These are phyloP conservation scores for Elegia similella DNA, from an alignment of 2,888 invertebrate species.

Conservation along the genomic window DNA sequence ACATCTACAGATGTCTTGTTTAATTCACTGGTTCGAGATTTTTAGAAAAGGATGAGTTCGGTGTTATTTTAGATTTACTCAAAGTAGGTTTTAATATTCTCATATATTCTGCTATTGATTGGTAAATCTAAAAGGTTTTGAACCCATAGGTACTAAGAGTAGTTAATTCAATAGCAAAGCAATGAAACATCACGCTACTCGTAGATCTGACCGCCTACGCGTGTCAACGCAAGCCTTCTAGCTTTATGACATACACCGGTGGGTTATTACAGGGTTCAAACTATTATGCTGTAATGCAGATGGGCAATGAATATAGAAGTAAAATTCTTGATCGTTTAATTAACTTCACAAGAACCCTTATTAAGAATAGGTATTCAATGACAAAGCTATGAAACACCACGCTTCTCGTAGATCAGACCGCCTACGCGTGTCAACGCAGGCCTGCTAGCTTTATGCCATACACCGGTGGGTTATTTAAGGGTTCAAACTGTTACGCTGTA, in stretches of 20 bases:
- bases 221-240: neutral
- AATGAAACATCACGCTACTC: conserved; percentile 16
- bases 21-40: no score
- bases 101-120: no score
- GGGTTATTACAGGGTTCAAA: neutral
- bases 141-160: no score
- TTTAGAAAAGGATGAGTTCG: no score
- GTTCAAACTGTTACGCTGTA: neutral
- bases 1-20: no score
- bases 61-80: no score
- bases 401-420: conserved; percentile 13
- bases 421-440: conserved; percentile 4
- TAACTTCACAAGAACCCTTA: no score
- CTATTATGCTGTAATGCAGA: neutral
- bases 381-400: neutral
- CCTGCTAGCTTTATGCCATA: neutral
- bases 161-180: neutral
- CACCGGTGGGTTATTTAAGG: neutral
- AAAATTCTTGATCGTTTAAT: no score
- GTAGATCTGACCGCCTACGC: neutral
- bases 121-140: no score
- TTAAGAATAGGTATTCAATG: neutral
- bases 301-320: no score
- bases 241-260: neutral
- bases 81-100: no score